These are phyloP conservation scores for Diadromus collaris DNA, from an alignment of 2,888 invertebrate species.

Conservation along the genomic window DNA sequence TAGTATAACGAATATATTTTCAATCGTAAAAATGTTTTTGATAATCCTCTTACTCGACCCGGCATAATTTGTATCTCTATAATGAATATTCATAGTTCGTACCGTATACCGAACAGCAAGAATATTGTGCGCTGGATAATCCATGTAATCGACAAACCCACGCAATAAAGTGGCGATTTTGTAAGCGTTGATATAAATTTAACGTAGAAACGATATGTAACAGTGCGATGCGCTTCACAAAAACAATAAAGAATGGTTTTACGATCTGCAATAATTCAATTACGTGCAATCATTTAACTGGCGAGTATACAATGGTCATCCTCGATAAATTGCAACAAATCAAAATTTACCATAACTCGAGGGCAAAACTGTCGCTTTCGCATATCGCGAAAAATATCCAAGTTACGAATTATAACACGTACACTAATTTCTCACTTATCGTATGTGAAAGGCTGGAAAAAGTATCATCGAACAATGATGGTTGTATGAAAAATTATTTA, in stretches of 20 bases:
- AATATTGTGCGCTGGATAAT: conserved; percentile 3
- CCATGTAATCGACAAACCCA: conserved; percentile 12
- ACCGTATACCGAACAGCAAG: background rate
- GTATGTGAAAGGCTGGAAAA: background rate
- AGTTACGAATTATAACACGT: background rate
- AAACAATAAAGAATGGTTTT: conserved; percentile 11
- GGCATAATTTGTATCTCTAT: conserved; percentile 23
- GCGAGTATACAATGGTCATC: conserved; percentile 17
- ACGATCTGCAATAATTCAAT: conserved; percentile 22
- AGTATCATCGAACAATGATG: conserved; percentile 43
- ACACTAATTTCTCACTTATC: background rate
- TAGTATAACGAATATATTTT: conserved; percentile 42
- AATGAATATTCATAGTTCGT: conserved; percentile 23
- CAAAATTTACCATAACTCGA: background rate
- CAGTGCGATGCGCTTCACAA: background rate
- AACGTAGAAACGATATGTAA: conserved; percentile 1
- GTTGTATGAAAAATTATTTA: conserved; percentile 73
- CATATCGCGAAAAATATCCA: background rate
- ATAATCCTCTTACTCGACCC: conserved; percentile 23
- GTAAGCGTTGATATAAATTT: conserved; percentile 35
- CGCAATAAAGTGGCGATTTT: conserved; percentile 19
- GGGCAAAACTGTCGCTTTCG: too few species aligned
- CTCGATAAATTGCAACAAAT: conserved; percentile 2
- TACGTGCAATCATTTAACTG: conserved; percentile 44
- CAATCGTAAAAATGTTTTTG: conserved; percentile 22